Evolutionary conservation across 2,113 vertebrate genomes (phyloP).

Genomic region (Istiophorus platypterus): DNA sequence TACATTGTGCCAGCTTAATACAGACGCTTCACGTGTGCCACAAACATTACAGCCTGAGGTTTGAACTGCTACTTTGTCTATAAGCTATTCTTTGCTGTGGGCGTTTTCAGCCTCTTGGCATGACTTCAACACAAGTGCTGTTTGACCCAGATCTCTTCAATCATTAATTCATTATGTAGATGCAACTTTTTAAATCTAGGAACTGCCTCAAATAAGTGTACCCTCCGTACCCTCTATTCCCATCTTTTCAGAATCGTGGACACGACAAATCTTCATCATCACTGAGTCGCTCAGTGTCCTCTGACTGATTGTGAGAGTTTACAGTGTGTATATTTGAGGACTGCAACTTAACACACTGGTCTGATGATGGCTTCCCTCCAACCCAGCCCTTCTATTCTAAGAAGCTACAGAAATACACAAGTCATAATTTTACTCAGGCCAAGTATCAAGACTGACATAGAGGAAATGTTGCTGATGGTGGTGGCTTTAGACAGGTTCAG

Average conservation of each 20-base stretch:
- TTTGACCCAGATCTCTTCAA: slow-evolving; percentile 53
- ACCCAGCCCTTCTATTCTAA: slow-evolving; percentile 74
- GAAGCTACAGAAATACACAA: slow-evolving; percentile 74
- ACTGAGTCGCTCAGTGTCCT: neutral
- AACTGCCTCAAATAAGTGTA: slow-evolving; percentile 6
- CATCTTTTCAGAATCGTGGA: slow-evolving; percentile 20
- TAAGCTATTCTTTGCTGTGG: slow-evolving; percentile 17
- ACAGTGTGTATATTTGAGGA: slow-evolving; percentile 62
- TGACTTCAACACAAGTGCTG: slow-evolving; percentile 1
- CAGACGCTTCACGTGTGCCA: slow-evolving; percentile 5
- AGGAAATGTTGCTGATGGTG: slow-evolving; percentile 67
- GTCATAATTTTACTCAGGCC: slow-evolving; percentile 63
- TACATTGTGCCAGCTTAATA: neutral
- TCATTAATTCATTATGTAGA: slow-evolving; percentile 30
- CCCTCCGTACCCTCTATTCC: slow-evolving; percentile 1
- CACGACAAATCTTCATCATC: slow-evolving; percentile 25
- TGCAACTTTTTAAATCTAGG: slow-evolving; percentile 17
- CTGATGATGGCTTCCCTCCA: slow-evolving; percentile 30
- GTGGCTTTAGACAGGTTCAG: slow-evolving; percentile 37
- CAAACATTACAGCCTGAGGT: neutral
- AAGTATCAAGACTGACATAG: slow-evolving; percentile 46
- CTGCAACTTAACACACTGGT: slow-evolving; percentile 38
- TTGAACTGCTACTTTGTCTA: slow-evolving; percentile 13
- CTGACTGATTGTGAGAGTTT: slow-evolving; percentile 11
- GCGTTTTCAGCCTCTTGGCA: slow-evolving; percentile 13